phyloP scores from a whole-genome alignment of 2,888 invertebrate species.

The Drosophila acutilabella region DNA sequence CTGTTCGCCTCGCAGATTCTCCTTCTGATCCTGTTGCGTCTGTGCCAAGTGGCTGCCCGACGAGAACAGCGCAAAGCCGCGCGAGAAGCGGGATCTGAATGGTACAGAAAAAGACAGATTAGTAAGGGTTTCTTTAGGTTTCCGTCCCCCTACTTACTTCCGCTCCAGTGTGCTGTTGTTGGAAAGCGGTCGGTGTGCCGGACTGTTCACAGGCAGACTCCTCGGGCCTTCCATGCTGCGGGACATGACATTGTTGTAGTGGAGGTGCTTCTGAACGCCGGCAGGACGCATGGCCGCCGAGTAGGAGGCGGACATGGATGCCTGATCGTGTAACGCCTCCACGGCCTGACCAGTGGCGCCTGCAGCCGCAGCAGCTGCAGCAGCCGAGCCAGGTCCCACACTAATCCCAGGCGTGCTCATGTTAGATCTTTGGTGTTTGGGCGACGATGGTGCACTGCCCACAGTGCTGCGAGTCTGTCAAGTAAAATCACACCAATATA shows the following conservation, averaged over 20 bases:
- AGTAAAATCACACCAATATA: background rate
- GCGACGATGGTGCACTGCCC: constrained; percentile 88
- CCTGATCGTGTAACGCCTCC: constrained; percentile 80
- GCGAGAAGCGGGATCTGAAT: constrained; percentile 87
- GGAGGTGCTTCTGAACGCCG: constrained; percentile 72
- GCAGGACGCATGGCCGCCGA: constrained; percentile 72
- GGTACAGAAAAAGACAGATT: too few species aligned
- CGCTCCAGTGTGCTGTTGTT: constrained; percentile 86
- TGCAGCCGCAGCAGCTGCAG: constrained; percentile 76
- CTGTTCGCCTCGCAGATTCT: constrained; percentile 90
- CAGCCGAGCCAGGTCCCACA: constrained; percentile 69
- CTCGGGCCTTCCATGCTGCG: constrained; percentile 88
- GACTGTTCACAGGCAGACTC: constrained; percentile 86
- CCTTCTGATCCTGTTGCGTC: constrained; percentile 85
- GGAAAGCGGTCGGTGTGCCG: constrained; percentile 83
- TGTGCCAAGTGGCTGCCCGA: constrained; percentile 85
- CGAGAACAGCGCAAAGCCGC: constrained; percentile 87
- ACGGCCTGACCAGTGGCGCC: constrained; percentile 85
- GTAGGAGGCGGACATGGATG: constrained; percentile 78
- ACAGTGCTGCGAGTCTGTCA: constrained; percentile 85
- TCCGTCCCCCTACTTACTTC: constrained; percentile 85
- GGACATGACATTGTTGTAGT: constrained; percentile 86
- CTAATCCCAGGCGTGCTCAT: constrained; percentile 84
- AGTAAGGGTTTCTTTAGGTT: background rate
- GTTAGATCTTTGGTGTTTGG: constrained; percentile 85